Conservation (phyloP, 1,140 invertebrate species). For the Hylaeus anthracinus region DNA sequence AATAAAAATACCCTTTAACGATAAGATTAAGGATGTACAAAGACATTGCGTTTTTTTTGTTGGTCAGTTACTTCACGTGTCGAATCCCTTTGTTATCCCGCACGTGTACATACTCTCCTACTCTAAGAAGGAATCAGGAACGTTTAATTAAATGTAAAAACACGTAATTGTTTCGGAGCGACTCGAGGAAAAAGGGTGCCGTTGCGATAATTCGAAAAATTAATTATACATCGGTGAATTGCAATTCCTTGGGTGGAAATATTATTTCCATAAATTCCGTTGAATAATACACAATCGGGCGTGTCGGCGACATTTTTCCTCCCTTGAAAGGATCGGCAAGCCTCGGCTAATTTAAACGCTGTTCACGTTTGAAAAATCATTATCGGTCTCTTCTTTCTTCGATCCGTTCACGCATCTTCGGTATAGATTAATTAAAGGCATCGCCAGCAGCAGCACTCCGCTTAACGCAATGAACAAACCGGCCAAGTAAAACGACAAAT, state of each 20-base stretch:
- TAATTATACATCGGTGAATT: conserved; percentile 1
- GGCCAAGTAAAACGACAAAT: conserved; percentile 92
- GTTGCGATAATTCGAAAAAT: conserved; percentile 11
- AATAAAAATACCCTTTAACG: background rate
- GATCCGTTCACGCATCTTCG: conserved; percentile 67
- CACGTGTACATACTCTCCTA: background rate
- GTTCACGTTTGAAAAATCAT: conserved; percentile 71
- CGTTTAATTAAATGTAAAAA: conserved; percentile 26
- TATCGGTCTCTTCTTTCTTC: conserved; percentile 62
- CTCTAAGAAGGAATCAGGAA: conserved; percentile 44
- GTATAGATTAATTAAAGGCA: conserved; percentile 82
- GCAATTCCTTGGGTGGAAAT: conserved; percentile 47
- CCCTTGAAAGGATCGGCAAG: background rate
- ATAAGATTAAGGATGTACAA: background rate
- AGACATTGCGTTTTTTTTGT: background rate
- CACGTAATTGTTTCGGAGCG: background rate
- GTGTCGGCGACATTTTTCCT: background rate
- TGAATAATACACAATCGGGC: background rate
- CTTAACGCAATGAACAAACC: conserved; percentile 93
- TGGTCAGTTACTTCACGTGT: background rate
- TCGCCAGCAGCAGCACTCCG: conserved; percentile 88
- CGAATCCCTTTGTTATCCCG: background rate
- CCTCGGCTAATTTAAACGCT: conserved; percentile 64
- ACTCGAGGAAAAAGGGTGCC: conserved; percentile 2
- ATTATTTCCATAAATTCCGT: conserved; percentile 41